Evolutionary conservation across 1,140 invertebrate genomes (phyloP), one percentile per base, ranked within the genome.

Genomic region (Oscheius sp.): DNA sequence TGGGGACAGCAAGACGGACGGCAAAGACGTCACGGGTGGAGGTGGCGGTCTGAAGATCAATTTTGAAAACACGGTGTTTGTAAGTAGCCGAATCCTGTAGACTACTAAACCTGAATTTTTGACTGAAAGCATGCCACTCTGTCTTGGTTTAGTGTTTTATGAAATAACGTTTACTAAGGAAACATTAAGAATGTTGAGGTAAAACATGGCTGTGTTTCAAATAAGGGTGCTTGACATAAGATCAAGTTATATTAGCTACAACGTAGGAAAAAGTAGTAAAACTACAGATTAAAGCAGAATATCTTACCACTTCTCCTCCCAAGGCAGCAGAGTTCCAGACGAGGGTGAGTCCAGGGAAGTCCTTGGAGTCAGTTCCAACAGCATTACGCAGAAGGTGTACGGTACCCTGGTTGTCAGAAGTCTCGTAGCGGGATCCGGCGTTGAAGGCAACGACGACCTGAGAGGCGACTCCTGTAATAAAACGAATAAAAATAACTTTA

Each of bases 391-490:
- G 61, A 20, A 71, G 63, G 68, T 82, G 82, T 29, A 79, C 77
- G 1, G 84, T 32, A 10, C 81, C 81, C 45, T 46, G 73, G 55
- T 84, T 83, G 59, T 84, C 79, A 2, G 74, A 66, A 36, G 78
- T 77, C 49, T 84, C 73, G 66, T 78, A 82, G 20, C 81, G 81
- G 26, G 77, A 70, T 29, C 81, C 81, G 36, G 82, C 80, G 38
- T 80, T 80, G 63, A 78, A 84, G n/a, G 82, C 81, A 4, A 82
- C 58, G 18, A 84, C 74, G 26, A 84, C 62, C 29, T 77, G 74
- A 13, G 80, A 82, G 2, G 82, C 69, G 0, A 80, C 62, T n/a
- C 80, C 82, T 68, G 63, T 23, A 61, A 72, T 23, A 13, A 23
- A 42, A 10, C n/a, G 38, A 23, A 55, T 55, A 23, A 55, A 55